A percentile compares a stretch with the other conserved stretches of the same genome.
phyloP scores from a whole-genome alignment of 2,113 vertebrate genomes.

The Callipepla californica region DNA sequence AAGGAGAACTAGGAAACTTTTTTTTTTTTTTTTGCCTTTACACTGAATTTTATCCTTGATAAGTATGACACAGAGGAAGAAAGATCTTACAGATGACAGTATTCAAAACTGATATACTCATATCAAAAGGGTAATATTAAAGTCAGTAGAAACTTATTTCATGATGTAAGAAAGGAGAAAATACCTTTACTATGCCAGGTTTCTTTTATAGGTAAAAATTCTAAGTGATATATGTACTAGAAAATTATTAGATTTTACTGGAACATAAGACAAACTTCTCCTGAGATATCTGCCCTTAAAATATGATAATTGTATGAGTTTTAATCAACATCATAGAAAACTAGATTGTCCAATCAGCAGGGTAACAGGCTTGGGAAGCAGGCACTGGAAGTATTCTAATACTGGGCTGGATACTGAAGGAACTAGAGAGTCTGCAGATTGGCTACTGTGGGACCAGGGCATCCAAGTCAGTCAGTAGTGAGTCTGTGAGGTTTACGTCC shows the following conservation, averaged over 20 bases:
- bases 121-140: background rate
- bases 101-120: background rate
- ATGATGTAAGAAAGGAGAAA: background rate
- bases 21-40: background rate
- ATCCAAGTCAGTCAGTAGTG: too few species aligned
- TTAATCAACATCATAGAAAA: background rate
- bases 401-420: background rate
- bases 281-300: background rate
- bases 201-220: background rate
- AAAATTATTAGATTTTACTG: background rate
- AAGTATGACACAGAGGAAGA: background rate
- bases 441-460: background rate
- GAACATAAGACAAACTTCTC: background rate
- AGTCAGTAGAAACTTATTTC: background rate
- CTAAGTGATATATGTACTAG: background rate
- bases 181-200: background rate
- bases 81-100: background rate
- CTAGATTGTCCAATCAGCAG: background rate
- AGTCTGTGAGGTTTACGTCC: background rate
- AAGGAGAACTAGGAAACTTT: background rate
- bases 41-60: background rate
- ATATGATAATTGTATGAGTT: background rate
- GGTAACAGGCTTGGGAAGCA: background rate
- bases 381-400: background rate
- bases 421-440: background rate